Percentiles rank a stretch among this genome's conserved stretches.
phyloP scores from a whole-genome alignment of 2,113 vertebrate species.

The Lamprotornis superbus region DNA sequence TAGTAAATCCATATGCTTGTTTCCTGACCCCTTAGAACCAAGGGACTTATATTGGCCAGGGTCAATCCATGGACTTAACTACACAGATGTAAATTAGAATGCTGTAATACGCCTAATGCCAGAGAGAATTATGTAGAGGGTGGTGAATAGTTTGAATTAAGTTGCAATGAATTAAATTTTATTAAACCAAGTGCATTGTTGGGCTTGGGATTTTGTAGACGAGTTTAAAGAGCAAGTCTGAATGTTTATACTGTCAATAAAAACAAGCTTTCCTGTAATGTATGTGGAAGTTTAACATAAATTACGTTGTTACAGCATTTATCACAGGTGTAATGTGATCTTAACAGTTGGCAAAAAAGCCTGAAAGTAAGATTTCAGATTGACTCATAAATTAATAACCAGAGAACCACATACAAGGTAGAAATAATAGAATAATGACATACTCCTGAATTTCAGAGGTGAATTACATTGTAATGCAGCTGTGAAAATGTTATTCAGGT shows the following conservation, averaged over 20 bases:
- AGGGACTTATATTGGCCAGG: not conserved
- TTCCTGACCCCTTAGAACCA: not conserved
- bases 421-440: slow-evolving; percentile 8
- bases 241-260: slow-evolving; percentile 35
- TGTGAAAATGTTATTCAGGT: not conserved
- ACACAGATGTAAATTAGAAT: not conserved
- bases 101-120: not conserved
- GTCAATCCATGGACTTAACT: not conserved
- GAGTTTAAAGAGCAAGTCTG: slow-evolving; percentile 26
- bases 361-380: slow-evolving; percentile 19
- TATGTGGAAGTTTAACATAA: slow-evolving; percentile 39
- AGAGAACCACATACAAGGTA: not conserved
- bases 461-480: not conserved
- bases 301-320: slow-evolving; percentile 40
- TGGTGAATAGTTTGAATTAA: not conserved
- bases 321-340: not conserved
- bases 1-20: not conserved
- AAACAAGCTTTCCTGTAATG: not conserved
- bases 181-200: not conserved
- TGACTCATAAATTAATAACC: slow-evolving; percentile 33
- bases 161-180: not conserved
- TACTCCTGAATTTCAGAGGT: not conserved
- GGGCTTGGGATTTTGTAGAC: not conserved
- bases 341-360: slow-evolving; percentile 38
- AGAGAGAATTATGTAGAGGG: not conserved